A percentile compares a stretch with the other conserved stretches of the same genome.
Evolutionary conservation across 2,888 invertebrate species (phyloP).

Genomic region (Noctua janthe): DNA sequence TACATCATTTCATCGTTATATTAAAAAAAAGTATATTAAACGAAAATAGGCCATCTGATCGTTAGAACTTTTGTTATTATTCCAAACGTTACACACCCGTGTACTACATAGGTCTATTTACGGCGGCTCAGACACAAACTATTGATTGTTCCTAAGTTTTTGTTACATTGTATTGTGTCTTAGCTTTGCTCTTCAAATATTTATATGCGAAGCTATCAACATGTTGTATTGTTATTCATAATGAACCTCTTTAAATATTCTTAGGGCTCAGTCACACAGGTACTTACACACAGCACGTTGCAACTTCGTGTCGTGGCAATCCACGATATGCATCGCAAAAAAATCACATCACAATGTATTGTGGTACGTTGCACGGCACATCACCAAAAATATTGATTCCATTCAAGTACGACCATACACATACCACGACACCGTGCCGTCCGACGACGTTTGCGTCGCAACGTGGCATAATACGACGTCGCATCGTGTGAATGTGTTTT

Average conservation of each 20-base stretch:
- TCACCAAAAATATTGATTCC: not conserved
- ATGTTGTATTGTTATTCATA: slow-evolving; percentile 8
- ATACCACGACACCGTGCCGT: not conserved
- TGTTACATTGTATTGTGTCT: not conserved
- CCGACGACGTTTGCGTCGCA: not conserved
- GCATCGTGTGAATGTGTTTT: not conserved
- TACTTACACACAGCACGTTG: not conserved
- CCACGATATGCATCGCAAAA: not conserved
- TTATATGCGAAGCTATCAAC: too few relatives aligned
- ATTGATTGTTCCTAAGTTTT: not conserved
- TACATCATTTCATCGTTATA: too few relatives aligned
- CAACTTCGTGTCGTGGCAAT: not conserved
- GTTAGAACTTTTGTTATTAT: too few relatives aligned
- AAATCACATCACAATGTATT: too few relatives aligned
- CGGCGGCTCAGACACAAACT: too few relatives aligned
- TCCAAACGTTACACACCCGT: too few relatives aligned
- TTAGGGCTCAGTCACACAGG: not conserved
- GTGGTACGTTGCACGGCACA: not conserved
- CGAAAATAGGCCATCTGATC: too few relatives aligned
- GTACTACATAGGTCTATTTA: not conserved
- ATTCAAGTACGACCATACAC: not conserved
- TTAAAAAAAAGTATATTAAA: too few relatives aligned
- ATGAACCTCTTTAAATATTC: not conserved
- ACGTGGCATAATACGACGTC: not conserved
- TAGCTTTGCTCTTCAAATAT: not conserved